Evolutionary conservation across 2,888 invertebrate genomes (phyloP).

Genomic region (Apotomis capreana): DNA sequence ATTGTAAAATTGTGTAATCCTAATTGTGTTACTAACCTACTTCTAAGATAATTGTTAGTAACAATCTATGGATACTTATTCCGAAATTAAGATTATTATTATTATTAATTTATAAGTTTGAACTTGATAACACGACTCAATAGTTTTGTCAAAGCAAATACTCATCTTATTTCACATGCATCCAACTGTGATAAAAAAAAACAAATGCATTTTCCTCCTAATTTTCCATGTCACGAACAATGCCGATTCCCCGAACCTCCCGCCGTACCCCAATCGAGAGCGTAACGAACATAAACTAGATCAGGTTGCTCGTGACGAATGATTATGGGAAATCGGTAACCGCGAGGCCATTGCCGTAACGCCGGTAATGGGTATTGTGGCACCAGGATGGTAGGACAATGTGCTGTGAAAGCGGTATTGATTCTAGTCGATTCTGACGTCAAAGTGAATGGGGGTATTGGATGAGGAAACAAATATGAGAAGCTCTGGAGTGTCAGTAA

Average conservation of each 20-base stretch:
- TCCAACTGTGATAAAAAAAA: background rate
- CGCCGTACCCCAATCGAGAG: constrained; percentile 32
- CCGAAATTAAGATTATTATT: too few species aligned
- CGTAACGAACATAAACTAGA: constrained; percentile 40
- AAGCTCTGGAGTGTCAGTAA: too few species aligned
- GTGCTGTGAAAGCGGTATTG: background rate
- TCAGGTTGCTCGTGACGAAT: constrained; percentile 38
- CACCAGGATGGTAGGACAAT: constrained; percentile 8
- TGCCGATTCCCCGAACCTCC: constrained; percentile 6
- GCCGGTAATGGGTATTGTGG: constrained; percentile 33
- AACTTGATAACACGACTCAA: too few species aligned
- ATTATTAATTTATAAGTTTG: too few species aligned
- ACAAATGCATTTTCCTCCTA: background rate
- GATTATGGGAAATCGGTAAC: constrained; percentile 42
- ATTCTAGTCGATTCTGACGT: background rate
- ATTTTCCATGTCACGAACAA: background rate
- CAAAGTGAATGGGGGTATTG: background rate
- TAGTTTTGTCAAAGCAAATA: too few species aligned
- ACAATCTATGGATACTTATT: too few species aligned
- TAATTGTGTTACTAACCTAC: too few species aligned
- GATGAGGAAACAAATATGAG: background rate
- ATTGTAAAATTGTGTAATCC: too few species aligned
- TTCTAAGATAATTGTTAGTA: too few species aligned
- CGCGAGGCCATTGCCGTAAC: constrained; percentile 38
- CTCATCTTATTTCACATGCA: background rate